phyloP scores from a whole-genome alignment of 2,888 invertebrate species.

The Saturnia pavonia region DNA sequence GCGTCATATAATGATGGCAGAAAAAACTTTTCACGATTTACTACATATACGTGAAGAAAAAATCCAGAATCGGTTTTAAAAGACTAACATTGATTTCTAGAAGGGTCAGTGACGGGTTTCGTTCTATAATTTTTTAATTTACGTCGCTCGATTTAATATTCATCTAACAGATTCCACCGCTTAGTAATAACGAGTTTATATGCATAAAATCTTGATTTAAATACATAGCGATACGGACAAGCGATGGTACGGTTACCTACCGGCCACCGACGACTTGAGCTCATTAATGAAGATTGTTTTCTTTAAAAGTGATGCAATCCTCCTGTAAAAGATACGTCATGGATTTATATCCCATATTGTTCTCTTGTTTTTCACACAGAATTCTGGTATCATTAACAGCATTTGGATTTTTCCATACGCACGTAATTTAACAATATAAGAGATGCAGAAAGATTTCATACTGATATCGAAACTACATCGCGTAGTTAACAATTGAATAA shows the following conservation, averaged over 20 bases:
- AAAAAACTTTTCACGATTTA: not conserved
- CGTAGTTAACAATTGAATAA: too few species aligned
- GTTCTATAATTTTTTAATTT: not conserved
- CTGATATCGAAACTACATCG: too few species aligned
- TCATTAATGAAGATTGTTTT: not conserved
- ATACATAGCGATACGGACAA: not conserved
- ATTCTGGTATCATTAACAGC: not conserved
- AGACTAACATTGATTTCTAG: not conserved
- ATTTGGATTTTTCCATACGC: not conserved
- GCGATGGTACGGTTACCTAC: not conserved
- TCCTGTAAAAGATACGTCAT: too few species aligned
- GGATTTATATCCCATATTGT: too few species aligned
- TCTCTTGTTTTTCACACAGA: not conserved
- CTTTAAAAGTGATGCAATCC: too few species aligned
- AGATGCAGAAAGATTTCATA: too few species aligned
- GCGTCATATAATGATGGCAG: not conserved
- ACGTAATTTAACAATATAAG: not conserved
- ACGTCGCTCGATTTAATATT: too few species aligned
- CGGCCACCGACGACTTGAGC: not conserved
- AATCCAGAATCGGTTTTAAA: not conserved
- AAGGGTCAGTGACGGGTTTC: not conserved
- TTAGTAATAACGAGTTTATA: not conserved
- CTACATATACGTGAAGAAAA: not conserved
- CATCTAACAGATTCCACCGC: too few species aligned
- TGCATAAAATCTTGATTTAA: not conserved